These are phyloP conservation scores for Pollenia angustigena DNA, from an alignment of 2,888 invertebrate genomes.

Conservation along the genomic window DNA sequence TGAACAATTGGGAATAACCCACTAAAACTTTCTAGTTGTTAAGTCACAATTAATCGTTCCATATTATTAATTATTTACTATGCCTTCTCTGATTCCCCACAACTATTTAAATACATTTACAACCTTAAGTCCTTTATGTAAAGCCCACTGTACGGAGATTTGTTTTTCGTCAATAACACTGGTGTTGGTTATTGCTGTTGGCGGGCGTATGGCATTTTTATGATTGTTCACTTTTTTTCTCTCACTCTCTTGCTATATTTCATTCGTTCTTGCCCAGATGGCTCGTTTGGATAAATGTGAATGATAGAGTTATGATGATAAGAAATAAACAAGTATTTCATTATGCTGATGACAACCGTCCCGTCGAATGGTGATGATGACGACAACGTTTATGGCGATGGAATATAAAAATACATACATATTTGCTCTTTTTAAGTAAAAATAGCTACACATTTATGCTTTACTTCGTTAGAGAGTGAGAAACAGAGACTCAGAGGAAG, in stretches of 20 bases:
- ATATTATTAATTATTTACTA: no score
- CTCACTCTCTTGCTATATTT: conserved; percentile 4
- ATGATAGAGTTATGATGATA: conserved; percentile 73
- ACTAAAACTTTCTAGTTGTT: no score
- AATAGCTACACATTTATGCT: not conserved
- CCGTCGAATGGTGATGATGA: conserved; percentile 31
- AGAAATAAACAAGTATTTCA: conserved; percentile 73
- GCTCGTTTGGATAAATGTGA: conserved; percentile 67
- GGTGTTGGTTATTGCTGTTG: conserved; percentile 53
- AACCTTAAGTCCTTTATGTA: not conserved
- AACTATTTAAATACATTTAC: no score
- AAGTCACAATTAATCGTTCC: no score
- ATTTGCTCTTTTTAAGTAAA: conserved; percentile 5
- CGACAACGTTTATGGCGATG: conserved; percentile 24
- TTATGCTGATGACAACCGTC: conserved; percentile 57
- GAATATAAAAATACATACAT: not conserved
- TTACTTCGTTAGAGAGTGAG: conserved; percentile 1
- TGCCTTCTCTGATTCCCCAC: no score
- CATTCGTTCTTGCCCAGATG: conserved; percentile 63
- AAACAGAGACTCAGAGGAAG: conserved; percentile 53
- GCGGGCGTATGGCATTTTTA: conserved; percentile 59
- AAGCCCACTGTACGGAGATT: conserved; percentile 13
- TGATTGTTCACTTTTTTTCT: conserved; percentile 64
- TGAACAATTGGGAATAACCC: no score
- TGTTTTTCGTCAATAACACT: conserved; percentile 58